Conservation (phyloP, 2,888 invertebrate species). For the Sclerodermus sp. region DNA sequence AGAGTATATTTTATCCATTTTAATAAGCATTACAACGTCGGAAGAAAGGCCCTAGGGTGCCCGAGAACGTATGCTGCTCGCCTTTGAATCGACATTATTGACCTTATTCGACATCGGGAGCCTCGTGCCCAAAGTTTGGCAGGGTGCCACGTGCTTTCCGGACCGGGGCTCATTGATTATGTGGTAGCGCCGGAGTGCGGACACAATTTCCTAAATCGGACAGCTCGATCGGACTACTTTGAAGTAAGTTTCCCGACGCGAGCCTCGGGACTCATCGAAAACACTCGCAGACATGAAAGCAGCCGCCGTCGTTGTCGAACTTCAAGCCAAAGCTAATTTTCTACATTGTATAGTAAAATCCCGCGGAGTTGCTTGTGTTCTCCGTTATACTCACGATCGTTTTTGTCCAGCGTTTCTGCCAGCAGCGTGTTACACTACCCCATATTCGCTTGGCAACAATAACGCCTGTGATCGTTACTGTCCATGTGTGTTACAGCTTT, state of each 20-base stretch:
- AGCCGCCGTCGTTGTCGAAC: too few species aligned
- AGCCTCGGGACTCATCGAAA: neutral
- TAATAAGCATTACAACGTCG: too few species aligned
- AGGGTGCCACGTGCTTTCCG: slow-evolving; percentile 20
- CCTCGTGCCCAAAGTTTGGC: slow-evolving; percentile 24
- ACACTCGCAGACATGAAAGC: neutral
- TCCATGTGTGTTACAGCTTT: too few species aligned
- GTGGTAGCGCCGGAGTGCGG: slow-evolving; percentile 19
- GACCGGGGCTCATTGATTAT: slow-evolving; percentile 27
- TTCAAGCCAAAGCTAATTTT: too few species aligned
- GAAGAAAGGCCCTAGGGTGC: neutral
- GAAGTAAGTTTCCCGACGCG: slow-evolving; percentile 2
- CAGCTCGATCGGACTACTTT: slow-evolving; percentile 11
- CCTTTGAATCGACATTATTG: slow-evolving; percentile 17
- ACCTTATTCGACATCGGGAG: slow-evolving; percentile 16
- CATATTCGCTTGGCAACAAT: too few species aligned
- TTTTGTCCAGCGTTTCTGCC: too few species aligned
- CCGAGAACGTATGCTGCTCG: slow-evolving; percentile 13
- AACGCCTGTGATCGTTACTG: too few species aligned
- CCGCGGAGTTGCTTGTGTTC: too few species aligned
- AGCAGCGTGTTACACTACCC: too few species aligned
- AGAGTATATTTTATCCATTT: too few species aligned
- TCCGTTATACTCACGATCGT: too few species aligned
- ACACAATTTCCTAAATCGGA: slow-evolving; percentile 24
- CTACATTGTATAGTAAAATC: too few species aligned